phyloP scores from a whole-genome alignment of 2,113 vertebrate species.

The Pampusana beccarii region DNA sequence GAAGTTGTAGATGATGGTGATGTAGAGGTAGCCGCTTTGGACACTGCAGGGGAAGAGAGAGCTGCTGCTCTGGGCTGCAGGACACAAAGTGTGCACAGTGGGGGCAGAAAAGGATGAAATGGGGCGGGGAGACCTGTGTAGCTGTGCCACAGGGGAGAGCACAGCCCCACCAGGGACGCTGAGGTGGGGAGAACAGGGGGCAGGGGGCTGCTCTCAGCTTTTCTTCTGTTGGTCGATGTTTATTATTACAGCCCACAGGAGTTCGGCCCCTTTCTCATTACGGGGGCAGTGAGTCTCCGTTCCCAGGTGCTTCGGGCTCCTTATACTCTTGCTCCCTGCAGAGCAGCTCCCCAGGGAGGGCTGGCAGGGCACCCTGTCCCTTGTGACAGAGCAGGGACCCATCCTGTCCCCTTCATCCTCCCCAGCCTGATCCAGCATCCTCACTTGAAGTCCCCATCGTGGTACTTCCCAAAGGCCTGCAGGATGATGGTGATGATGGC shows the following conservation, averaged over 20 bases:
- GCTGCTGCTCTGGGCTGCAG: background rate
- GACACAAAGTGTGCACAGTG: background rate
- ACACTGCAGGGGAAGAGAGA: conserved; percentile 72
- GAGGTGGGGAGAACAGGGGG: background rate
- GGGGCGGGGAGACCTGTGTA: rapidly evolving
- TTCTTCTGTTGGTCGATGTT: background rate
- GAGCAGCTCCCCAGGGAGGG: background rate
- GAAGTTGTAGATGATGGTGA: conserved; percentile 94
- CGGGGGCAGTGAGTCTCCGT: background rate
- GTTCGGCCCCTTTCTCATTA: background rate
- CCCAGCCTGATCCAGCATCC: background rate
- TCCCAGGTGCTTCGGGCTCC: rapidly evolving
- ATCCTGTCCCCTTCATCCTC: background rate
- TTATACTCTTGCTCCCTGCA: background rate
- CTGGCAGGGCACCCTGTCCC: background rate
- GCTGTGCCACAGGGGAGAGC: background rate
- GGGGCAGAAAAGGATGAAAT: background rate
- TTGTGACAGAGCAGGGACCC: background rate
- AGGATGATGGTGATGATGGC: conserved; percentile 90
- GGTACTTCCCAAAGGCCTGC: conserved; percentile 92
- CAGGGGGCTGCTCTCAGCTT: background rate
- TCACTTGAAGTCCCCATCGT: conserved; percentile 97
- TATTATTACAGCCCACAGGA: background rate
- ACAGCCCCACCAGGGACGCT: background rate
- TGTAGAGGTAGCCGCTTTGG: conserved; percentile 91